Percentiles rank a stretch among this genome's conserved stretches.
Evolutionary conservation across 2,888 invertebrate species (phyloP).

Genomic region (Mongoloraphidia duomilia): DNA sequence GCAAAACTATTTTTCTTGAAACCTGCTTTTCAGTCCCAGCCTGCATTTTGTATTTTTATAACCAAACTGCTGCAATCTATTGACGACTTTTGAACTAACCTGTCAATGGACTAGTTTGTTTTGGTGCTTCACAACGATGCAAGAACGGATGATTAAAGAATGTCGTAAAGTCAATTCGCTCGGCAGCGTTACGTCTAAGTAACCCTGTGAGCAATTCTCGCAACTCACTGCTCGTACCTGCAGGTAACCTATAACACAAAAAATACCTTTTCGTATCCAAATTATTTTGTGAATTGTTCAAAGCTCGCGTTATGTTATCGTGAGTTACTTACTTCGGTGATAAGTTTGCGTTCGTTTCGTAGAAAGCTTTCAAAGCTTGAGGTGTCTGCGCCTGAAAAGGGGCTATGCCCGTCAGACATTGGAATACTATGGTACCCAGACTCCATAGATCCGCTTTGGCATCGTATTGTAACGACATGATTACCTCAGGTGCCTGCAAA

Average conservation of each 20-base stretch:
- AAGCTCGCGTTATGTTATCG: background rate
- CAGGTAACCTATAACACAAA: conserved; percentile 58
- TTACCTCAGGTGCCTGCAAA: conserved; percentile 88
- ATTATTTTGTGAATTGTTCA: background rate
- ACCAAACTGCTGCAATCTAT: no score
- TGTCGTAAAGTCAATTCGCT: conserved; percentile 89
- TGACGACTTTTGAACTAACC: conserved; percentile 8
- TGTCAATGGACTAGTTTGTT: conserved; percentile 26
- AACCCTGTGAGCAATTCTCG: conserved; percentile 75
- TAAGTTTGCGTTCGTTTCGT: conserved; percentile 86
- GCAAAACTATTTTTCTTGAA: no score
- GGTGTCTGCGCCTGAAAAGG: conserved; percentile 98
- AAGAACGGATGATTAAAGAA: conserved; percentile 93
- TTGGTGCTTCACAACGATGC: conserved; percentile 45
- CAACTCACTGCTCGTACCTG: conserved; percentile 81
- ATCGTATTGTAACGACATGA: conserved; percentile 97
- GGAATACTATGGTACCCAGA: conserved; percentile 87
- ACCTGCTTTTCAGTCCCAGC: no score
- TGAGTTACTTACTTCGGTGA: conserved; percentile 63
- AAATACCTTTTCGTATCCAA: background rate
- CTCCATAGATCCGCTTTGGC: conserved; percentile 99
- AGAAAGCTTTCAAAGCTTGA: conserved; percentile 90
- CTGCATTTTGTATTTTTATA: no score
- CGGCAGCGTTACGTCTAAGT: conserved; percentile 81
- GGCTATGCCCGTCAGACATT: conserved; percentile 96